Evolutionary conservation across 2,113 vertebrate species (phyloP).

Genomic region (Anguilla rostrata): DNA sequence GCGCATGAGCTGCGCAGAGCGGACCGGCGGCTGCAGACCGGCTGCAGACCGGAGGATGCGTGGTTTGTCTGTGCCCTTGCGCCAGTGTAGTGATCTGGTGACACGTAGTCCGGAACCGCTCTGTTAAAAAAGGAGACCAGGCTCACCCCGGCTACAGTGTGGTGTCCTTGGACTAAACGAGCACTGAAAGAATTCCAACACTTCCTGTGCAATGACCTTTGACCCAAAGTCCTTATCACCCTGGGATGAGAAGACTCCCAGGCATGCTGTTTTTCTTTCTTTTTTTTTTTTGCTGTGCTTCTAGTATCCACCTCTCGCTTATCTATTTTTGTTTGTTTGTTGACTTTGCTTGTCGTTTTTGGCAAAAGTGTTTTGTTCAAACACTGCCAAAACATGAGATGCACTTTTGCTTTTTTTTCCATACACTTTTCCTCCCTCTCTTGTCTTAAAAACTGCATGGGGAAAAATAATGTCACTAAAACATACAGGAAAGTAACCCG

Average conservation of each 20-base stretch:
- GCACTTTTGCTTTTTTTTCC: not conserved
- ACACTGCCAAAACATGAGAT: not conserved
- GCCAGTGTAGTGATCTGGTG: not conserved
- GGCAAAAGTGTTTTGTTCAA: not conserved
- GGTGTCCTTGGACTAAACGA: constrained; percentile 22
- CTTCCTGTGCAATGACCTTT: constrained; percentile 64
- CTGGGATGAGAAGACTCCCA: constrained; percentile 49
- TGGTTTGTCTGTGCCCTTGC: too few species aligned
- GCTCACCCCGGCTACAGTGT: not conserved
- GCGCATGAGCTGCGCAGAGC: too few species aligned
- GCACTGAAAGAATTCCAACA: constrained; percentile 55
- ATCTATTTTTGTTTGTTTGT: not conserved
- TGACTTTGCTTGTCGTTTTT: not conserved
- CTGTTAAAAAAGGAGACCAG: not conserved
- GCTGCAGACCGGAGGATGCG: too few species aligned
- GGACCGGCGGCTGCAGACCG: too few species aligned
- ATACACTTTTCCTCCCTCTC: too few species aligned
- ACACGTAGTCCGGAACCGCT: not conserved
- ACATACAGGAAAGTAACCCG: not conserved
- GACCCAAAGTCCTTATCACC: constrained; percentile 57
- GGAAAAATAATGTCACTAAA: not conserved
- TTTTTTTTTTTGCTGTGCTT: constrained; percentile 8
- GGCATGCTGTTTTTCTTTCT: not conserved
- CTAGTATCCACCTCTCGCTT: not conserved
- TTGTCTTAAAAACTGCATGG: not conserved